phyloP scores from a whole-genome alignment of 2,888 invertebrate genomes.

The Orchestes rusci region DNA sequence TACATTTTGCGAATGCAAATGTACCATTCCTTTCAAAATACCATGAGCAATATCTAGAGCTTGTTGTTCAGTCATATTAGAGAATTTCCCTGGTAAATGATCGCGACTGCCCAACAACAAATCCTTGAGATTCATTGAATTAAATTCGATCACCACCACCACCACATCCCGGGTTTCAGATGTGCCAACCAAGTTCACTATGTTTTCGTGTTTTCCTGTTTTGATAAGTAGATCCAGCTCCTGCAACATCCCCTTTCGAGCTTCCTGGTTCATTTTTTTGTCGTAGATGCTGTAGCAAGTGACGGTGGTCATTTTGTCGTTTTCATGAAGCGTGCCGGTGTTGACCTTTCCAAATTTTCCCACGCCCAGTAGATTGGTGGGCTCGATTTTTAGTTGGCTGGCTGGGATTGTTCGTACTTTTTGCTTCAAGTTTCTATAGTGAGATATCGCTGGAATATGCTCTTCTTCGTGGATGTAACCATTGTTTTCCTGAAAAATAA shows the following conservation, averaged over 20 bases:
- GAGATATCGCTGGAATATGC: constrained; percentile 52
- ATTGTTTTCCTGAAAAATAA: constrained; percentile 56
- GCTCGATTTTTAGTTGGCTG: constrained; percentile 64
- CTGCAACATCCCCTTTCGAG: constrained; percentile 48
- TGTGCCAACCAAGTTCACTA: constrained; percentile 68
- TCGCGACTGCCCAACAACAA: constrained; percentile 56
- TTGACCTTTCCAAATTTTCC: constrained; percentile 76
- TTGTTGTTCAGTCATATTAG: constrained; percentile 54
- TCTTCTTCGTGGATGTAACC: constrained; percentile 70
- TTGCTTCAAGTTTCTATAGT: constrained; percentile 67
- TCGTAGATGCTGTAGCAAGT: constrained; percentile 62
- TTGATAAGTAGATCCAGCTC: constrained; percentile 67
- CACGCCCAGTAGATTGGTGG: constrained; percentile 57
- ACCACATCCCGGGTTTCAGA: constrained; percentile 71
- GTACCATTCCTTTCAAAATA: constrained; percentile 65
- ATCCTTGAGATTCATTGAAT: constrained; percentile 61
- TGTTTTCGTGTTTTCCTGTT: constrained; percentile 62
- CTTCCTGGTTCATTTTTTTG: constrained; percentile 43
- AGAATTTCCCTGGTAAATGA: constrained; percentile 47
- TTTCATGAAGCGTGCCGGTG: constrained; percentile 60
- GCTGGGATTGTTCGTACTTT: constrained; percentile 69
- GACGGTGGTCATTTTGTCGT: constrained; percentile 48
- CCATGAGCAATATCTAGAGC: constrained; percentile 59
- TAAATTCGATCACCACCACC: constrained; percentile 66
- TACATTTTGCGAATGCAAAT: constrained; percentile 56